Evolutionary conservation across 2,797 vertebrate species (phyloP), one percentile per base, ranked within the genome.

Genomic region (Rhabdomys pumilio): DNA sequence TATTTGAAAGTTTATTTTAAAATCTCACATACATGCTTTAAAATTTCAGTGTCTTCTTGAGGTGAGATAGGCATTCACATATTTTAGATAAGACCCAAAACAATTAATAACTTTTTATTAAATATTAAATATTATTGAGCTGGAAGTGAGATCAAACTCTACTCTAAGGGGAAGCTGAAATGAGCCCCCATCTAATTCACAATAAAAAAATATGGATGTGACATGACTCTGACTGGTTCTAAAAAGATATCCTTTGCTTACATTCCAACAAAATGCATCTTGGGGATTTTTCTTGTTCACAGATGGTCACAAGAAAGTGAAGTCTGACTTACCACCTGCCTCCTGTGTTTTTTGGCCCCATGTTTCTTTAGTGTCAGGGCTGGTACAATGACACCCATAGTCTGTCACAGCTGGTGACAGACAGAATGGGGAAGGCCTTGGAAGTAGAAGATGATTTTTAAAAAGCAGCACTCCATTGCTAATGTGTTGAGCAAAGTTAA

Each of bases 321-420:
- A 0, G 11, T 41, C 29, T 1, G 29, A 31, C 2, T 34, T 2
- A 12, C 6, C 11, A 2, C 24, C 1, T 4, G 20, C 8, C 22
- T 55, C 81, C 83, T 1, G 0, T 3, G 1, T 17, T 5, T 44
- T 29, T 29, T 7, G 41, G 47, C 57, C 73, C 26, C 12, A 6
- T 31, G 44, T 6, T 83, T 41, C n/a, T 34, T 59, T 19, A 6
- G 3, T 13, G 75, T 72, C 79, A 1, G 26, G 11, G 26, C 4
- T 10, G 13, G 17, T 17, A 1, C 12, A 19, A 69, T 5, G 41
- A 24, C 5, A 7, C 19, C 69, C 0, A 1, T 1, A 2, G 13
- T 2, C 0, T 9, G 57, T 65, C 82, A 34, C 76, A 59, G 44
- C 31, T n/a, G 47, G 55, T 3, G 82, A 72, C 57, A 90, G n/a